Percentiles rank a stretch among this genome's conserved stretches.
These are phyloP conservation scores for Drosophila kikkawai DNA, from an alignment of 1,140 invertebrate species.

Conservation along the genomic window DNA sequence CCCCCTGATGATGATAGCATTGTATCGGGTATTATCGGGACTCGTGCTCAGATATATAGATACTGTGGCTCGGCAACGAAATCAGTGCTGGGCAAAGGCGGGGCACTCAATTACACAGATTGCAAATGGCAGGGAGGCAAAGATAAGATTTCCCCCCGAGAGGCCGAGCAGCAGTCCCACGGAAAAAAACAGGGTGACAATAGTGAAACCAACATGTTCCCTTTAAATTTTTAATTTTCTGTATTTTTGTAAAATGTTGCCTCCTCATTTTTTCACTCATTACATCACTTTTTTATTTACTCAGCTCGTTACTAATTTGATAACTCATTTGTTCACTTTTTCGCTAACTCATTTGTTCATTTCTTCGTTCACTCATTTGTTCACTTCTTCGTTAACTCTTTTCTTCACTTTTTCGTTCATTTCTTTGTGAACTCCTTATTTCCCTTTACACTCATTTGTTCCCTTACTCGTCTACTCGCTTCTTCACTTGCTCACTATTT, in stretches of 20 bases:
- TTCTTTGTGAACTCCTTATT: no score
- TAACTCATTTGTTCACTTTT: background rate
- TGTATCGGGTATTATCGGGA: constrained; percentile 14
- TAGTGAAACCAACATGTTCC: no score
- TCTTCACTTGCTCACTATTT: background rate
- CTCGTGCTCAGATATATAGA: constrained; percentile 10
- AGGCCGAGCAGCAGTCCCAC: constrained; percentile 1
- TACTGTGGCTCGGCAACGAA: constrained; percentile 34
- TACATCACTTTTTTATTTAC: no score
- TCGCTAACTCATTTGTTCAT: background rate
- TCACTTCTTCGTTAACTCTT: background rate
- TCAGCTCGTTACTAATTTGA: background rate
- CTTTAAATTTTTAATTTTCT: no score
- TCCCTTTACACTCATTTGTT: background rate
- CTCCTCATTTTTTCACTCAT: no score
- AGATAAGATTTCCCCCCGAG: constrained; percentile 64
- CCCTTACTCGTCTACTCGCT: background rate
- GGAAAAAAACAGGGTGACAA: constrained; percentile 52
- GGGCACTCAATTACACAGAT: constrained; percentile 77
- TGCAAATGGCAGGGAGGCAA: constrained; percentile 60
- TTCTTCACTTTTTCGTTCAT: background rate
- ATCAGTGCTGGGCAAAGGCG: constrained; percentile 44
- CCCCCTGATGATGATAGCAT: background rate
- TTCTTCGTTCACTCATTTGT: background rate
- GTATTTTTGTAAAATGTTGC: no score